phyloP scores from a whole-genome alignment of 2,797 vertebrate genomes.

The Rhinogobio ventralis region DNA sequence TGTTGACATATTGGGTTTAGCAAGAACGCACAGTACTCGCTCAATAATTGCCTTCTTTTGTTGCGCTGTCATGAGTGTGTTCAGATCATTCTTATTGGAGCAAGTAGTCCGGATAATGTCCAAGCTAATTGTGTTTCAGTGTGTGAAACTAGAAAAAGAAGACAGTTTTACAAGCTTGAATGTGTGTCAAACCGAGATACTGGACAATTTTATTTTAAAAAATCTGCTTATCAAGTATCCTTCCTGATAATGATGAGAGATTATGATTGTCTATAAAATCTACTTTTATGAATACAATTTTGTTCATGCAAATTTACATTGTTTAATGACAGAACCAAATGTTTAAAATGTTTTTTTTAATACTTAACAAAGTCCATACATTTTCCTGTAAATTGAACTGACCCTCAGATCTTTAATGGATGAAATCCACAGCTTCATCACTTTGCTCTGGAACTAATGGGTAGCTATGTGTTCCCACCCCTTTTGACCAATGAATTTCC shows the following conservation, averaged over 20 bases:
- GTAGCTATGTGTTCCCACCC: neutral
- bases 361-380: slow-evolving; percentile 64
- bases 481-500: neutral
- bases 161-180: slow-evolving; percentile 53
- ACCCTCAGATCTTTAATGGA: slow-evolving; percentile 55
- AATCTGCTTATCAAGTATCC: neutral
- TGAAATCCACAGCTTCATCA: slow-evolving; percentile 36
- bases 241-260: neutral
- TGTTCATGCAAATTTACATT: neutral
- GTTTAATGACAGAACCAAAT: neutral
- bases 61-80: slow-evolving; percentile 73
- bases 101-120: slow-evolving; percentile 66
- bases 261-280: neutral
- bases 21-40: slow-evolving; percentile 72
- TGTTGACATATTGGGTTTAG: slow-evolving; percentile 75
- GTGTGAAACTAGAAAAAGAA: slow-evolving; percentile 49
- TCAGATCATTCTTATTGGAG: slow-evolving; percentile 72
- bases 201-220: neutral
- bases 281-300: neutral
- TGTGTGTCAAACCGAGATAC: neutral
- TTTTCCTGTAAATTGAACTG: neutral
- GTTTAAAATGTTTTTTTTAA: slow-evolving; percentile 23
- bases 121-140: slow-evolving; percentile 71
- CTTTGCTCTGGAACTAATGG: neutral
- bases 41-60: slow-evolving; percentile 76